Conservation (phyloP, 2,888 invertebrate species). For the Pantelozetes paolii region DNA sequence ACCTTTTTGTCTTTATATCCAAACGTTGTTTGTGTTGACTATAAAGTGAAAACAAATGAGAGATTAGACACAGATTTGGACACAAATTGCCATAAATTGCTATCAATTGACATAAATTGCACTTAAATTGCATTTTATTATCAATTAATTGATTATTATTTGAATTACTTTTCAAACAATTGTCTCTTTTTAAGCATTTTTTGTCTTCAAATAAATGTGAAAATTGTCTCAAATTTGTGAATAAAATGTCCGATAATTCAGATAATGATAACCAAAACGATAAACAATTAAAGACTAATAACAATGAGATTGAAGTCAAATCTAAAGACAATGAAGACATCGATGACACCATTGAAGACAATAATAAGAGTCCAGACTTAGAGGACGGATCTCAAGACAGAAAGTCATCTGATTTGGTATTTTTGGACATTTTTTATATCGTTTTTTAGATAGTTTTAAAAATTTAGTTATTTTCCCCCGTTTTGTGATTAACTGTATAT, state of each 20-base stretch:
- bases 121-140: background rate
- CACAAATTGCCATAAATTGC: too few relatives aligned
- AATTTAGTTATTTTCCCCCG: background rate
- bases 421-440: background rate
- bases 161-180: background rate
- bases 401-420: constrained; percentile 32
- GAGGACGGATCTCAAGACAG: constrained; percentile 19
- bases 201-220: background rate
- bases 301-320: background rate
- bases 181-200: background rate
- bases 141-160: background rate
- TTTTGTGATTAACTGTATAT: too few relatives aligned
- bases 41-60: too few relatives aligned
- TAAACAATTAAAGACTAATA: background rate
- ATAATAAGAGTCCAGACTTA: background rate
- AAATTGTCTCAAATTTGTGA: background rate
- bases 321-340: background rate
- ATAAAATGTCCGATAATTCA: constrained; percentile 31
- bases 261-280: constrained; percentile 17
- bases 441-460: background rate
- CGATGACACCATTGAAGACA: background rate
- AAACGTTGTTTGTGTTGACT: too few relatives aligned
- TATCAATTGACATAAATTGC: background rate
- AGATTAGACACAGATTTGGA: too few relatives aligned
- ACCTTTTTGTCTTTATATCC: too few relatives aligned